These are phyloP conservation scores for Aphodius sticticus DNA, from an alignment of 2,888 invertebrate species.

Conservation along the genomic window DNA sequence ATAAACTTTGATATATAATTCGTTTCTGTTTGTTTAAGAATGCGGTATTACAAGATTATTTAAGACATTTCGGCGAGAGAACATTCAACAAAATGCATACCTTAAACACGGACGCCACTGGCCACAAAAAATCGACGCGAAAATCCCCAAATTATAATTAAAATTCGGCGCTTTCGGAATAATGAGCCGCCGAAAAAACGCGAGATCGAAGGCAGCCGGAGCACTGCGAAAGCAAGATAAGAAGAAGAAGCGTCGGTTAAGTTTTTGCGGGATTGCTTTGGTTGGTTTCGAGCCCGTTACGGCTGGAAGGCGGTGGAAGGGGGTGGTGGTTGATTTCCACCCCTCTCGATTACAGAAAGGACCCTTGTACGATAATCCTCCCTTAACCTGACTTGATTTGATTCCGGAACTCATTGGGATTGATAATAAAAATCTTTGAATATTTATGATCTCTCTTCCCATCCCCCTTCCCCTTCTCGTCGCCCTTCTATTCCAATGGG, in stretches of 20 bases:
- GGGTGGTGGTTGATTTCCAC: neutral
- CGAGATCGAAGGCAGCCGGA: neutral
- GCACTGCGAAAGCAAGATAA: neutral
- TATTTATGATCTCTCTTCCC: constrained; percentile 32
- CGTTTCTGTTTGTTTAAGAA: no score
- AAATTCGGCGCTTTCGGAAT: neutral
- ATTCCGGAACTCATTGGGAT: constrained; percentile 34
- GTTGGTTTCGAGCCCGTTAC: neutral
- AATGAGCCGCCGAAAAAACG: neutral
- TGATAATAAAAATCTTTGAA: constrained; percentile 37
- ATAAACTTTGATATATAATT: no score
- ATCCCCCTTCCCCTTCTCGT: constrained; percentile 1
- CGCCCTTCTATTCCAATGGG: neutral
- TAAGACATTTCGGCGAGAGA: no score
- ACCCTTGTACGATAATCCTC: constrained; percentile 4
- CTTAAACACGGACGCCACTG: neutral
- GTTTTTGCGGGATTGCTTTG: neutral
- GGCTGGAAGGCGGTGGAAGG: neutral
- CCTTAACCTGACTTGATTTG: constrained; percentile 24
- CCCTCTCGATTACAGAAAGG: neutral
- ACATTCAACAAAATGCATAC: no score
- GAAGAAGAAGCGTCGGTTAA: neutral
- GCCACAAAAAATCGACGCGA: neutral
- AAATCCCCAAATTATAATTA: neutral
- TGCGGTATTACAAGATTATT: no score